Evolutionary conservation across 2,797 vertebrate species (phyloP).

Genomic region (Poecilia gillii): DNA sequence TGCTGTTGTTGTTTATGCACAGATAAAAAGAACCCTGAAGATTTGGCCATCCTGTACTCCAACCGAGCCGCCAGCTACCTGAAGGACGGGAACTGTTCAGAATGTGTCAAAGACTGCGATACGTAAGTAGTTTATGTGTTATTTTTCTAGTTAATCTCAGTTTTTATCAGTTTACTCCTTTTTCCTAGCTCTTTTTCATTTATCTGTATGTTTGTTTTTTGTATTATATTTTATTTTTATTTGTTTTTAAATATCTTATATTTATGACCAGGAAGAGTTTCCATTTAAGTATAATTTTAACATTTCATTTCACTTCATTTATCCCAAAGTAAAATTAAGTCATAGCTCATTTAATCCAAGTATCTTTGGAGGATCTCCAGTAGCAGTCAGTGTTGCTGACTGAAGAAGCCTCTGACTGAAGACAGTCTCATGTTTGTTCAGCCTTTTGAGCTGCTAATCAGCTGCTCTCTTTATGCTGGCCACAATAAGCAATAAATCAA

Average conservation of each 20-base stretch:
- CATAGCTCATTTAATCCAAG: background rate
- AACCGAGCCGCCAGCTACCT: conserved; percentile 91
- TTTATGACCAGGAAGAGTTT: background rate
- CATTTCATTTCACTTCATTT: background rate
- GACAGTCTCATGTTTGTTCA: background rate
- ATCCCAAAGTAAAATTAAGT: background rate
- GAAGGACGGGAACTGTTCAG: conserved; percentile 89
- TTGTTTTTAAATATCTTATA: background rate
- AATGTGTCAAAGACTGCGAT: conserved; percentile 90
- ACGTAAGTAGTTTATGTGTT: conserved; percentile 72
- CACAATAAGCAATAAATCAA: too few species aligned
- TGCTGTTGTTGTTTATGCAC: conserved; percentile 7
- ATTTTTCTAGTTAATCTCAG: background rate
- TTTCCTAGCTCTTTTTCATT: background rate
- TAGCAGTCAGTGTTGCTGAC: background rate
- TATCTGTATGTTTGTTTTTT: background rate
- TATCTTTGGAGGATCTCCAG: background rate
- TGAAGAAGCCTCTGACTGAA: background rate
- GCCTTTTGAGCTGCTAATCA: background rate
- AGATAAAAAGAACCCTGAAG: conserved; percentile 83
- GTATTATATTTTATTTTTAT: background rate
- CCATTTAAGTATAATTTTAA: background rate
- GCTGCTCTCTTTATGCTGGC: background rate
- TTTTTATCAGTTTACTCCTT: background rate
- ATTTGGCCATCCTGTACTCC: conserved; percentile 88